These are phyloP conservation scores for Acrocephalus kingi DNA, from an alignment of 2,113 vertebrate genomes.

Conservation along the genomic window DNA sequence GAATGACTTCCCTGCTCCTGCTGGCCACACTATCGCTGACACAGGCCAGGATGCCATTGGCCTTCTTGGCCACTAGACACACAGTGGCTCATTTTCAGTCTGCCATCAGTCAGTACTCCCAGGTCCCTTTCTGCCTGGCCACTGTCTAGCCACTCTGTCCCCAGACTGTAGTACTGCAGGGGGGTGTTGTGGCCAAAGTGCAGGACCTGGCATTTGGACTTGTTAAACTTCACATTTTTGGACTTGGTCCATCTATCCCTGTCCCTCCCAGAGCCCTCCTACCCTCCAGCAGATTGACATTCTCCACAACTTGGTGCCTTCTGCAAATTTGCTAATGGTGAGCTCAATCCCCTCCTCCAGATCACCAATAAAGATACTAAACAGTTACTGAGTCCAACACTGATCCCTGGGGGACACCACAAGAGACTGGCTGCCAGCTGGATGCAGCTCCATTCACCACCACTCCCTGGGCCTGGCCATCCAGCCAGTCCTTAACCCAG, in stretches of 20 bases:
- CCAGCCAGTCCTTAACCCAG: neutral
- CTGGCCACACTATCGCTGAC: neutral
- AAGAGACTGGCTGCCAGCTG: neutral
- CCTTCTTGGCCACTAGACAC: neutral
- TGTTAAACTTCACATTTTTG: neutral
- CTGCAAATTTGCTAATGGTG: neutral
- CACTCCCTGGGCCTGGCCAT: neutral
- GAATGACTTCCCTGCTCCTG: neutral
- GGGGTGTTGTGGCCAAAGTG: neutral
- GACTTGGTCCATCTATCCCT: neutral
- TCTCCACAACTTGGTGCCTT: neutral
- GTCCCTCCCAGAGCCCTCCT: neutral
- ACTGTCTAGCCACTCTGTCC: neutral
- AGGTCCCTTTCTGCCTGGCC: neutral
- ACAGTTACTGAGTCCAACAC: neutral
- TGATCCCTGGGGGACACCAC: too few relatives aligned
- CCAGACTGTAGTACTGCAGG: neutral
- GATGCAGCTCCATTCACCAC: neutral
- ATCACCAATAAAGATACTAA: neutral
- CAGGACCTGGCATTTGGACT: neutral
- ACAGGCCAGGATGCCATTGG: neutral
- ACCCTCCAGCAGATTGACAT: neutral
- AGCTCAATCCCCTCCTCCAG: neutral
- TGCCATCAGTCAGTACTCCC: accelerated
- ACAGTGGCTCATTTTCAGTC: neutral